A percentile compares a stretch with the other conserved stretches of the same genome.
Evolutionary conservation across 2,113 vertebrate species (phyloP).

Genomic region (Oryctolagus cuniculus): DNA sequence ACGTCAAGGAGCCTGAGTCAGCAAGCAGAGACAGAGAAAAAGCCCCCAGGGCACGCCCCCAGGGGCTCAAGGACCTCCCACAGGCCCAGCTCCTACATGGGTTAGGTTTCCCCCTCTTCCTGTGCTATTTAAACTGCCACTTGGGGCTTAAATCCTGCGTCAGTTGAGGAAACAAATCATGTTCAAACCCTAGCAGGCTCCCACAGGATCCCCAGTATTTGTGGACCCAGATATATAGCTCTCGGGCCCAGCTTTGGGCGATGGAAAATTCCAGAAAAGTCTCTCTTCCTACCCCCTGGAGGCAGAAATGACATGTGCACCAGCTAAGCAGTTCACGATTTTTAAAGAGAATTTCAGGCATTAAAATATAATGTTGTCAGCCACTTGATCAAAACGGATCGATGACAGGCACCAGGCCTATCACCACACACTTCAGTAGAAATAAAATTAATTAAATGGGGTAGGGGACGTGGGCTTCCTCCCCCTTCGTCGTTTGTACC

Average conservation of each 20-base stretch:
- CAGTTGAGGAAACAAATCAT: too few relatives aligned
- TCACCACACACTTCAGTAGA: conserved; percentile 12
- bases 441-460: conserved; percentile 72
- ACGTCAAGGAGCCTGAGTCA: too few relatives aligned
- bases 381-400: conserved; percentile 61
- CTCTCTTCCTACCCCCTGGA: neutral
- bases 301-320: neutral
- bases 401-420: neutral
- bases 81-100: too few relatives aligned
- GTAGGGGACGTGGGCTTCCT: neutral
- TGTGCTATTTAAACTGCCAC: too few relatives aligned
- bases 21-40: too few relatives aligned
- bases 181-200: neutral
- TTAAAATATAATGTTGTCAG: conserved; percentile 57
- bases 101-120: too few relatives aligned
- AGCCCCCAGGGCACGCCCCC: too few relatives aligned
- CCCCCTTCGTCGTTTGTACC: neutral
- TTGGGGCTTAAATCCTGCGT: too few relatives aligned
- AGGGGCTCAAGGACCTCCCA: too few relatives aligned
- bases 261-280: neutral
- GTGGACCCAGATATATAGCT: neutral
- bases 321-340: neutral
- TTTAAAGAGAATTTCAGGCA: neutral
- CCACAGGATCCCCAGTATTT: neutral
- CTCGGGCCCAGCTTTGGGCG: neutral